phyloP scores from a whole-genome alignment of 2,888 invertebrate species.

The Unio pictorum region DNA sequence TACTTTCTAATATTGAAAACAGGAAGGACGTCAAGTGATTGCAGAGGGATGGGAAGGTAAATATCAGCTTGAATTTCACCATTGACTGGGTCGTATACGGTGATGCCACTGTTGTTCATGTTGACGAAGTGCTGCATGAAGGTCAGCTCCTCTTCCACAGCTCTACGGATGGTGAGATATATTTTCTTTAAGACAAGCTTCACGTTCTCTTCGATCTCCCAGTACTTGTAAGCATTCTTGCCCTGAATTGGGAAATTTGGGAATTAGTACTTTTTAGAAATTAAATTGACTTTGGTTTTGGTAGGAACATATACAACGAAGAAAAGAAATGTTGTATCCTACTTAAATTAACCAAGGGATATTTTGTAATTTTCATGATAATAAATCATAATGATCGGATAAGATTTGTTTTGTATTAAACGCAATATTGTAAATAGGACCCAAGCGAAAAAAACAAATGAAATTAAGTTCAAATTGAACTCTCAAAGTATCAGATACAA shows the following conservation, averaged over 20 bases:
- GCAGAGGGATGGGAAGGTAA: slow-evolving; percentile 31
- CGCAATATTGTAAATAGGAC: no score
- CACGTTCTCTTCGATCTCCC: slow-evolving; percentile 48
- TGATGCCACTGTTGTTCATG: slow-evolving; percentile 22
- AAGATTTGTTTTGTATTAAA: no score
- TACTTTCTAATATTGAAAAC: slow-evolving; percentile 21
- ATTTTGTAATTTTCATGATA: no score
- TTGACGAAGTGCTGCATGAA: slow-evolving; percentile 18
- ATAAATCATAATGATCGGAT: no score
- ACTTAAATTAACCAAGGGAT: no score
- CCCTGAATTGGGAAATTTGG: slow-evolving; percentile 25
- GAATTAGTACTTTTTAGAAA: no score
- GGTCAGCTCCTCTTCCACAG: slow-evolving; percentile 34
- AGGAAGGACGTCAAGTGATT: slow-evolving; percentile 30
- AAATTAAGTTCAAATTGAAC: no score
- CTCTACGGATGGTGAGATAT: slow-evolving; percentile 19
- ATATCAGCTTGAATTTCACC: slow-evolving; percentile 43
- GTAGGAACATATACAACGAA: no score
- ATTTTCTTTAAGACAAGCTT: slow-evolving; percentile 16
- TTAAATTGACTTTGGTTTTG: no score
- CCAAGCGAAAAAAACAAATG: no score
- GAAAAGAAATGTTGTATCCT: no score
- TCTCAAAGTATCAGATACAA: no score
- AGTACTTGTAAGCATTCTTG: slow-evolving; percentile 47
- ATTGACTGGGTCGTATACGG: slow-evolving; percentile 33